A percentile compares a stretch with the other conserved stretches of the same genome.
Conservation (phyloP, 2,113 vertebrate genomes). For the Octodon degus region DNA sequence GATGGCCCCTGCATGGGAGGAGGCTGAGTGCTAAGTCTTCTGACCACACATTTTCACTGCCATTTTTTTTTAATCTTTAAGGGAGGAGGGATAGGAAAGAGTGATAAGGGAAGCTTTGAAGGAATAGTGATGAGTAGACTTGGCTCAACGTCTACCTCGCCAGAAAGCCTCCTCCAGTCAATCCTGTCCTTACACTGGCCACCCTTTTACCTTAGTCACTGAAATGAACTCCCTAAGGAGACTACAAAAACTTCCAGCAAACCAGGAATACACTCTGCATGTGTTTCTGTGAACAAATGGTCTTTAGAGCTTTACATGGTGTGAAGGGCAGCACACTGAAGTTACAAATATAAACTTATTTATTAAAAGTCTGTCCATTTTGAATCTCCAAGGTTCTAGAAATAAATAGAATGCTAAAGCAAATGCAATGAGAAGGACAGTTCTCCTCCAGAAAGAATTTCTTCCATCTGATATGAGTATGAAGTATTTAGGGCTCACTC, state of each 20-base stretch:
- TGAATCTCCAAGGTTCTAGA: slow-evolving; percentile 25
- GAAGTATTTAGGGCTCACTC: not conserved
- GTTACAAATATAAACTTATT: not conserved
- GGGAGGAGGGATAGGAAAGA: slow-evolving; percentile 3
- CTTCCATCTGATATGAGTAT: not conserved
- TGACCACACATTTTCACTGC: slow-evolving; percentile 68
- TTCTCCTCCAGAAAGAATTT: not conserved
- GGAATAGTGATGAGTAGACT: not conserved
- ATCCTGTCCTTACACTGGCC: not conserved
- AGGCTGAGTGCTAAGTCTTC: slow-evolving; percentile 16
- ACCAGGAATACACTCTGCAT: not conserved
- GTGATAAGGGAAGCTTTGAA: slow-evolving; percentile 60
- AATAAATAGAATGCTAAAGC: not conserved
- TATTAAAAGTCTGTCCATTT: not conserved
- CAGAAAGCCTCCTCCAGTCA: not conserved
- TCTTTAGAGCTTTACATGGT: not conserved
- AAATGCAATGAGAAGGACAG: not conserved
- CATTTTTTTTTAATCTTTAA: not conserved
- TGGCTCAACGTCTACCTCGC: not conserved
- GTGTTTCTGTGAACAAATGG: not conserved
- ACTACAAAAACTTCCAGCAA: not conserved
- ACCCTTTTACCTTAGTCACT: slow-evolving; percentile 13
- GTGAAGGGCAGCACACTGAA: not conserved
- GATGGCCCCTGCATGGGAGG: not conserved
- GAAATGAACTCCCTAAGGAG: not conserved